Evolutionary conservation across 2,113 vertebrate species (phyloP).

Genomic region (Apteryx mantelli): DNA sequence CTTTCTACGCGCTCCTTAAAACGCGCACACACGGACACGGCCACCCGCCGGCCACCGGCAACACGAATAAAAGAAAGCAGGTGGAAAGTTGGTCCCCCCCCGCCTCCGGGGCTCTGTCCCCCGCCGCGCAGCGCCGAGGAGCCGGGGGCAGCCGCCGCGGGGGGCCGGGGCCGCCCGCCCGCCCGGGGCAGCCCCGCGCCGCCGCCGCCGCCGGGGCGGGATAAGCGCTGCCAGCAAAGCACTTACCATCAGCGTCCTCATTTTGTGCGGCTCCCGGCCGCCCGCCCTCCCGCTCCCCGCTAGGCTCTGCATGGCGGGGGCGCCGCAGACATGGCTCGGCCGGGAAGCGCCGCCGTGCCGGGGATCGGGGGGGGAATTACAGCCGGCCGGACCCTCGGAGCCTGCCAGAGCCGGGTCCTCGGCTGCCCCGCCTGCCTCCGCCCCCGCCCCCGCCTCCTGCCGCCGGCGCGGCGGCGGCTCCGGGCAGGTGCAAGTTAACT

Average conservation of each 20-base stretch:
- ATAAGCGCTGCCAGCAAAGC: conserved; percentile 48
- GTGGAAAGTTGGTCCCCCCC: conserved; percentile 73
- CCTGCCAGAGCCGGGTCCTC: conserved; percentile 83
- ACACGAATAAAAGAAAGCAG: conserved; percentile 56
- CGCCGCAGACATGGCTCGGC: conserved; percentile 40
- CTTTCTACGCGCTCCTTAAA: not conserved
- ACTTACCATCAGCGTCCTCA: conserved; percentile 96
- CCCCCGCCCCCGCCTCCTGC: conserved; percentile 43
- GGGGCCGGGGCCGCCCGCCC: conserved; percentile 1
- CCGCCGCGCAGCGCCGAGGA: not conserved
- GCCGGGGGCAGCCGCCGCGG: not conserved
- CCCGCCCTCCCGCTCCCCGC: conserved; percentile 79
- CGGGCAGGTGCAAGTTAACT: conserved; percentile 46
- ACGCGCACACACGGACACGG: not conserved
- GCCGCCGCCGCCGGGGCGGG: conserved; percentile 1
- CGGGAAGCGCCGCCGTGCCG: conserved; percentile 59
- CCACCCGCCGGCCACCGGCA: not conserved
- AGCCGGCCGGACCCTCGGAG: conserved; percentile 81
- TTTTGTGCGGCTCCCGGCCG: conserved; percentile 80
- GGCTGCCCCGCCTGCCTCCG: conserved; percentile 50
- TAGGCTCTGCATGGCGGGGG: conserved; percentile 77
- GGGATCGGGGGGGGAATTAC: conserved; percentile 84
- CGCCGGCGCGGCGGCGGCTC: conserved; percentile 15
- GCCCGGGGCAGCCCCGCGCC: conserved; percentile 15
- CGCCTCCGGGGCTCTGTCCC: not conserved